These are phyloP conservation scores for Adrianichthys oophorus DNA, from an alignment of 2,797 vertebrate genomes.

Conservation along the genomic window DNA sequence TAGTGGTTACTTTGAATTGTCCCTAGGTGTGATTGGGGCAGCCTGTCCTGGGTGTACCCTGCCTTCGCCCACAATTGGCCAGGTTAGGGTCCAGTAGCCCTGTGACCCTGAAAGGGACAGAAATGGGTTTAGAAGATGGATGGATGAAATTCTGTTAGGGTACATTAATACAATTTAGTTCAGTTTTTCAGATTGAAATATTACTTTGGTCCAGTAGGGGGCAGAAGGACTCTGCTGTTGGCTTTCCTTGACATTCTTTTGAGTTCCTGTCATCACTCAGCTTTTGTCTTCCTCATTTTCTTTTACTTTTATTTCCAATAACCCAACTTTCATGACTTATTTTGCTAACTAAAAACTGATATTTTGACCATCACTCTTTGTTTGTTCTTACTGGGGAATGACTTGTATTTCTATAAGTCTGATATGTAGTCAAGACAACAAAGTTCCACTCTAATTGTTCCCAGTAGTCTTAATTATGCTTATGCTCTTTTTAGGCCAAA, in stretches of 20 bases:
- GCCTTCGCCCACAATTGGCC: too few species aligned
- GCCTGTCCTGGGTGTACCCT: too few species aligned
- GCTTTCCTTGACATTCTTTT: conserved; percentile 58
- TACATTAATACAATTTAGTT: not conserved
- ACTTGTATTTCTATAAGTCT: not conserved
- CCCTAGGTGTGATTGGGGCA: too few species aligned
- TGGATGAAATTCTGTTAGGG: not conserved
- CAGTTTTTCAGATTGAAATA: not conserved
- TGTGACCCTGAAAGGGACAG: too few species aligned
- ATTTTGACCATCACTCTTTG: conserved; percentile 39
- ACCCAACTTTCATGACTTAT: conserved; percentile 71
- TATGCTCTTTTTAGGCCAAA: too few species aligned
- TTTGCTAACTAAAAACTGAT: conserved; percentile 49
- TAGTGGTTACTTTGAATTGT: too few species aligned
- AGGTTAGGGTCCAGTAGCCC: too few species aligned
- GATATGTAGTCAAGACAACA: conserved; percentile 12
- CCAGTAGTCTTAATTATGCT: too few species aligned
- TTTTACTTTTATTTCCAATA: conserved; percentile 68
- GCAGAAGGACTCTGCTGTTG: conserved; percentile 54
- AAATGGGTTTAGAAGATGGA: too few species aligned
- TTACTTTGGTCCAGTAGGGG: conserved; percentile 67
- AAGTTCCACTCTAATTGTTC: not conserved
- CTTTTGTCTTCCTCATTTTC: conserved; percentile 54
- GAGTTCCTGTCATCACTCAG: conserved; percentile 63
- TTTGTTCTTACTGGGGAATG: conserved; percentile 24